phyloP scores from a whole-genome alignment of 2,797 vertebrate species.

The Myotis vivesi region DNA sequence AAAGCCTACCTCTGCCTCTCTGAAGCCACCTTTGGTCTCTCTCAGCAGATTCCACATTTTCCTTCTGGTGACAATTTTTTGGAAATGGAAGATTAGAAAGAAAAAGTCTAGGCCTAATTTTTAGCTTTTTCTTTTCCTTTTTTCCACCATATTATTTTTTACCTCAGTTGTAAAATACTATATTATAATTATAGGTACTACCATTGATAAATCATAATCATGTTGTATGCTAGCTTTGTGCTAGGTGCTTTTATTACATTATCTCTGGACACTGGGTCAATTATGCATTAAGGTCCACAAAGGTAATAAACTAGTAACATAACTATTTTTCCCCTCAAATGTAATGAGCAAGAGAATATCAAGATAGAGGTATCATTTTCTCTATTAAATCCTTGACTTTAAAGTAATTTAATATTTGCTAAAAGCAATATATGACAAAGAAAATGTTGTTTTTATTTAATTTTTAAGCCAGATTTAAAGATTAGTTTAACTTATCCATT shows the following conservation, averaged over 20 bases:
- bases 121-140: not conserved
- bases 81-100: not conserved
- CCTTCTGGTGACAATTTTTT: not conserved
- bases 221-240: not conserved
- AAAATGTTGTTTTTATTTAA: conserved; percentile 46
- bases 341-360: not conserved
- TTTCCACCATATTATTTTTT: not conserved
- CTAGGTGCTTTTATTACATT: not conserved
- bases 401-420: not conserved
- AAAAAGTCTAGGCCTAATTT: not conserved
- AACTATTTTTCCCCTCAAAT: not conserved
- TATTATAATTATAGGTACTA: not conserved
- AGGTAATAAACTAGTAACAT: conserved; percentile 1
- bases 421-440: conserved; percentile 10
- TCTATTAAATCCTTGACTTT: not conserved
- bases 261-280: not conserved
- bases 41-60: not conserved
- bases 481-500: conserved; percentile 49
- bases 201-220: not conserved
- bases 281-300: not conserved
- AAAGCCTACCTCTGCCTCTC: not conserved
- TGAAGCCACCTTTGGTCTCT: not conserved
- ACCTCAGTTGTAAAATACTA: not conserved
- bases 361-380: not conserved
- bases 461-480: not conserved